Base-by-base conservation (phyloP, 2,797 vertebrate genomes). In the Melanitta fusca region DNA sequence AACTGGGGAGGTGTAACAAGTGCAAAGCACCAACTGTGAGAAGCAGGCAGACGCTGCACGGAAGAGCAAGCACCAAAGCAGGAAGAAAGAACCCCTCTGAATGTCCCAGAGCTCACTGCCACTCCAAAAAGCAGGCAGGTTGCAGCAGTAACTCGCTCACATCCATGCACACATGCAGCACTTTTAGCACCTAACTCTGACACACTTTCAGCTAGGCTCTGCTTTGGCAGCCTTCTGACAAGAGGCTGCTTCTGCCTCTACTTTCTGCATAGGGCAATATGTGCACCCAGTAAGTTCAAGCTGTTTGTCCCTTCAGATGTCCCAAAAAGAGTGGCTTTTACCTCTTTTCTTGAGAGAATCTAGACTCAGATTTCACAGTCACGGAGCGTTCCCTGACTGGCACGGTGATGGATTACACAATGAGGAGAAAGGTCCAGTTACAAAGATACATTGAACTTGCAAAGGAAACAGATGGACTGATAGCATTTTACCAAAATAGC, bases 331-430 rank as follows among this genome's bases (percentile, higher is more conserved):
- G 71, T 36, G 78, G 90, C 88, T 95, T 96, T 94, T 91, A 93
- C 83, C 93, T 95, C 91, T 94, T 97, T 97, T 83, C 94, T 95
- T 93, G 93, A 91, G 91, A 88, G 82, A 95, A 43, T 96, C 87
- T 95, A 96, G 91, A 93, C 82, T 91, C 82, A 90, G 85, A 88
- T 90, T 88, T 96, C 93, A 93, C 69, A 96, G 87, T 82, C 82
- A 96, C 43, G 89, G 64, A 95, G 91, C 47, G 1, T 51, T 94
- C 89, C 94, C 89, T 97, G 89, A 95, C 82, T 3, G 8, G 53
- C 80, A 87, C 3, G 22, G 45, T 80, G 90, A 84, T 13, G 71
- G 54, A 91, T 88, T 95, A 86, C 28, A 82, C 28, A 83, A 83
- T 11, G 56, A 92, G 87, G 85, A 93, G 51, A 92, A 95, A 95